Conservation (phyloP, 2,888 invertebrate genomes). For the Eueremaeus valkanovi region DNA sequence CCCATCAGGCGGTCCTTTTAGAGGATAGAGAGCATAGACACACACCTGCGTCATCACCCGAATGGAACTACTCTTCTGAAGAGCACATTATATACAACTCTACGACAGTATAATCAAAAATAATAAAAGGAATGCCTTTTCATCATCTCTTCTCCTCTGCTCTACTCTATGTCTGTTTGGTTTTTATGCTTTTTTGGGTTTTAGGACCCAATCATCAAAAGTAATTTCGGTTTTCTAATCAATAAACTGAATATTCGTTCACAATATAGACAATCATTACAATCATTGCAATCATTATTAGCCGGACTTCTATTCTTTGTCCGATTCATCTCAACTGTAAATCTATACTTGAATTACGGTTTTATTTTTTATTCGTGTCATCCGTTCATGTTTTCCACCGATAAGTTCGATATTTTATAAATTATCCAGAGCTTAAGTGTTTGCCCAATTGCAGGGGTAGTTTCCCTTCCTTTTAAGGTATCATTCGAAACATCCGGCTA, state of each 20-base stretch:
- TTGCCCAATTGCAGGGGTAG: no score
- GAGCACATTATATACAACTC: neutral
- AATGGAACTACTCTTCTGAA: constrained; percentile 29
- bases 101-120: neutral
- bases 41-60: constrained; percentile 15
- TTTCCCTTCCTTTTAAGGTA: no score
- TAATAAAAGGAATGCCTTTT: constrained; percentile 6
- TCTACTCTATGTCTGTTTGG: constrained; percentile 7
- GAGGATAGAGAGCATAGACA: neutral
- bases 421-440: no score
- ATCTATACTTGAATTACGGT: no score
- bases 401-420: no score
- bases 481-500: no score
- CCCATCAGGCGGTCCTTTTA: constrained; percentile 31
- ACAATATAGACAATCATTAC: neutral
- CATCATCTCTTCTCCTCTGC: neutral
- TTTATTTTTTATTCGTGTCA: no score
- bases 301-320: neutral
- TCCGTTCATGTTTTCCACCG: no score
- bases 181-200: constrained; percentile 17
- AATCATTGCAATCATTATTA: constrained; percentile 7
- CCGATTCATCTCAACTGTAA: no score
- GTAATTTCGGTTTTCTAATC: neutral
- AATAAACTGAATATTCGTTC: neutral
- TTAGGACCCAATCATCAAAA: constrained; percentile 6